A percentile compares a stretch with the other conserved stretches of the same genome.
Evolutionary conservation across 2,797 vertebrate genomes (phyloP).

Genomic region (Monodelphis domestica): DNA sequence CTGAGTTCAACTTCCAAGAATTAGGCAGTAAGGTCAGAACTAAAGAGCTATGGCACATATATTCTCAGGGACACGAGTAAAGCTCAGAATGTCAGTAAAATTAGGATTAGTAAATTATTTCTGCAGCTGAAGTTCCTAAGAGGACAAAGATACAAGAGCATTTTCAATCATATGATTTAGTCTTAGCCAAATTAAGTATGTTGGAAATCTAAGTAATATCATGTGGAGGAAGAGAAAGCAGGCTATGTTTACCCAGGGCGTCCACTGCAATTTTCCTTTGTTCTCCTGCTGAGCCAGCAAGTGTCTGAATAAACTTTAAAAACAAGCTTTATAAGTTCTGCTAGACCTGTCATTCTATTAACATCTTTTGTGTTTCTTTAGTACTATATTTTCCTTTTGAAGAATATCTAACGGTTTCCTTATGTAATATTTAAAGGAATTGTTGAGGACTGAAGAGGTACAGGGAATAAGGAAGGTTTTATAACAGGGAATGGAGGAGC

Average conservation of each 20-base stretch:
- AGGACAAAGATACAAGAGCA: conserved; percentile 3
- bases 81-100: background rate
- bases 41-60: background rate
- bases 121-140: background rate
- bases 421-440: too few relatives aligned
- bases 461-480: too few relatives aligned
- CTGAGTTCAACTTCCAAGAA: conserved; percentile 34
- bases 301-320: conserved; percentile 71
- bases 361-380: conserved; percentile 45
- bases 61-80: background rate
- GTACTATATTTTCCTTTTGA: conserved; percentile 51
- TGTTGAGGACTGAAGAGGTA: too few relatives aligned
- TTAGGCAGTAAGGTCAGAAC: conserved; percentile 5
- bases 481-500: too few relatives aligned
- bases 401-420: conserved; percentile 37
- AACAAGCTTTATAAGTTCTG: conserved; percentile 71
- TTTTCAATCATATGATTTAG: conserved; percentile 46
- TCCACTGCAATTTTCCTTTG: conserved; percentile 66
- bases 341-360: conserved; percentile 40
- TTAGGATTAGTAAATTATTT: background rate
- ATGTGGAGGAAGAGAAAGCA: conserved; percentile 53
- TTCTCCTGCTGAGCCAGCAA: conserved; percentile 80
- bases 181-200: conserved; percentile 26
- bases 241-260: conserved; percentile 67
- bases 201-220: conserved; percentile 50